phyloP scores from a whole-genome alignment of 1,140 invertebrate species.

The Drosophila seguyi region DNA sequence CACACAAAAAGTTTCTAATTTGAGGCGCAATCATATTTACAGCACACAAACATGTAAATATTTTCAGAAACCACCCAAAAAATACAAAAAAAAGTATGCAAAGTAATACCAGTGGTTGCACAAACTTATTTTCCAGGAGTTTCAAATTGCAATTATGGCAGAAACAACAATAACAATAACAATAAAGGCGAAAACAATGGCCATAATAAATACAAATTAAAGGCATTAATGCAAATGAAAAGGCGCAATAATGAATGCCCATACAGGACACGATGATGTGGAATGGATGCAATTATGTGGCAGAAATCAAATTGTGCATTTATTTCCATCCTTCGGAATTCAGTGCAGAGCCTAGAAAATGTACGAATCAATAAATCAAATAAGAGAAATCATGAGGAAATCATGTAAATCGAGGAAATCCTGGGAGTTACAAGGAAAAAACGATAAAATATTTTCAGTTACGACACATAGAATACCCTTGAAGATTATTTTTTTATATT shows the following conservation, averaged over 20 bases:
- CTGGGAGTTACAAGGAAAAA: background rate
- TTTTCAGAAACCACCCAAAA: constrained; percentile 13
- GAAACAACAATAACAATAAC: constrained; percentile 19
- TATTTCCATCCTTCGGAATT: constrained; percentile 6
- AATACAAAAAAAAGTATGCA: background rate
- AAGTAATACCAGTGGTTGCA: background rate
- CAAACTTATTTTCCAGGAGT: constrained; percentile 34
- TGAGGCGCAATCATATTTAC: constrained; percentile 22
- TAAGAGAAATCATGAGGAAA: constrained; percentile 25
- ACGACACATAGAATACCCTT: background rate
- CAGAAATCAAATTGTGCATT: constrained; percentile 41
- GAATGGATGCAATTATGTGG: constrained; percentile 37
- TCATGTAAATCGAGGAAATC: constrained; percentile 9
- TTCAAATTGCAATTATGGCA: constrained; percentile 48
- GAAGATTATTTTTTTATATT: background rate
- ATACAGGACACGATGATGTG: constrained; percentile 38
- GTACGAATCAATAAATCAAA: constrained; percentile 41
- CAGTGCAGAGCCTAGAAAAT: constrained; percentile 20
- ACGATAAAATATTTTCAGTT: background rate
- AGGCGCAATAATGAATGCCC: constrained; percentile 21
- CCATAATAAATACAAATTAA: constrained; percentile 46
- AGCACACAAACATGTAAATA: constrained; percentile 31
- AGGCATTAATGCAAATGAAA: constrained; percentile 47
- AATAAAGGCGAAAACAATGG: constrained; percentile 19
- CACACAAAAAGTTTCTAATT: constrained; percentile 22